phyloP scores from a whole-genome alignment of 2,113 vertebrate species.

The Corapipo altera region DNA sequence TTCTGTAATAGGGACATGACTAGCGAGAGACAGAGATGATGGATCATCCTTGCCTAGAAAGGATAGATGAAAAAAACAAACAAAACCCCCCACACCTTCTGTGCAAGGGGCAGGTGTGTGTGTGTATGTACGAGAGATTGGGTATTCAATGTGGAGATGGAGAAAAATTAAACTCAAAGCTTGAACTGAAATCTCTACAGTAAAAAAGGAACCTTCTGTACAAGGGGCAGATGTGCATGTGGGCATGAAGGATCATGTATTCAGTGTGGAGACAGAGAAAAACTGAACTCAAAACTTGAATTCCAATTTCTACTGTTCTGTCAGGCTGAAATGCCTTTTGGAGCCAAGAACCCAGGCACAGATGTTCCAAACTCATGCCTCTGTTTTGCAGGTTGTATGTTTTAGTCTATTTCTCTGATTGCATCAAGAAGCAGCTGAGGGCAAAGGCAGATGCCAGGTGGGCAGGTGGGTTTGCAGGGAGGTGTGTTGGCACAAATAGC shows the following conservation, averaged over 20 bases:
- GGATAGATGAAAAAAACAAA: slow-evolving; percentile 32
- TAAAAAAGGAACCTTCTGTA: not conserved
- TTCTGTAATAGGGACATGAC: slow-evolving; percentile 53
- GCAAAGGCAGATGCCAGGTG: not conserved
- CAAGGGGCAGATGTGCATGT: not conserved
- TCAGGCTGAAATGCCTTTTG: not conserved
- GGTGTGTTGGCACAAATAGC: not conserved
- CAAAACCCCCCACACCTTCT: not conserved
- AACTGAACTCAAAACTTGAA: not conserved
- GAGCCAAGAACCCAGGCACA: not conserved
- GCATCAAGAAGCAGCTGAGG: not conserved
- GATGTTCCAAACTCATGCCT: not conserved
- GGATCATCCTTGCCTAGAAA: slow-evolving; percentile 36
- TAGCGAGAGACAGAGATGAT: slow-evolving; percentile 1
- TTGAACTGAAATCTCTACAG: not conserved
- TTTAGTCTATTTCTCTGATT: not conserved
- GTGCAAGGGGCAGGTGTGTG: not conserved
- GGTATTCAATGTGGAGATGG: not conserved
- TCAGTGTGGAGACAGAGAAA: not conserved
- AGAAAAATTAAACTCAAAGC: not conserved
- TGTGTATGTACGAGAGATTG: not conserved
- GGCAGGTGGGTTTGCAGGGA: not conserved
- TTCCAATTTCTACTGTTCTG: not conserved
- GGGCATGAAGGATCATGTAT: rapidly evolving
- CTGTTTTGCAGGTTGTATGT: not conserved